phyloP scores from a whole-genome alignment of 64 coral and sea anemone genomes.

The Anthopleura sola region DNA sequence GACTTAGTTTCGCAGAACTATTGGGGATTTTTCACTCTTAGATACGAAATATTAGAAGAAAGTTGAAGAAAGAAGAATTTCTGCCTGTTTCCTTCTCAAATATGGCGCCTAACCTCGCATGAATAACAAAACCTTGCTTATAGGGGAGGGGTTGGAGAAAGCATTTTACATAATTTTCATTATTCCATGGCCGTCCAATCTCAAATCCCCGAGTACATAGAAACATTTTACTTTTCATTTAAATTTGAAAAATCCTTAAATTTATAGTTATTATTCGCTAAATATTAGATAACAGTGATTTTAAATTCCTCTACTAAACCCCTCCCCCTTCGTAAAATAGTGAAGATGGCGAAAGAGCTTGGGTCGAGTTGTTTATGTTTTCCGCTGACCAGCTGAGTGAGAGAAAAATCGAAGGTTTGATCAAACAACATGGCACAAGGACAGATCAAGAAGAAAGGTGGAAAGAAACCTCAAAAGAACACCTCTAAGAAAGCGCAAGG shows the following conservation, averaged over 20 bases:
- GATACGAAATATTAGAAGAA: neutral
- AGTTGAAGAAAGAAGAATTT: neutral
- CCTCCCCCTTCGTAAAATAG: neutral
- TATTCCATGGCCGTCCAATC: neutral
- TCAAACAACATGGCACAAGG: constrained; percentile 67
- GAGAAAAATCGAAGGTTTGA: neutral
- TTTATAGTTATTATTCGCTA: neutral
- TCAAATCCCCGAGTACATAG: neutral
- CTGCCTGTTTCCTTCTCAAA: neutral
- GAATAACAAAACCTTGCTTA: neutral
- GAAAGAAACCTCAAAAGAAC: constrained; percentile 39
- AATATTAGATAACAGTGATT: neutral
- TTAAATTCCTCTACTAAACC: neutral
- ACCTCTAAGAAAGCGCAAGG: constrained; percentile 65
- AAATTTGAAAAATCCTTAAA: neutral
- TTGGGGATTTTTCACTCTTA: neutral
- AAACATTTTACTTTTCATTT: neutral
- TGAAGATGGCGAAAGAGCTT: neutral
- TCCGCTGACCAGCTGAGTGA: constrained; percentile 15
- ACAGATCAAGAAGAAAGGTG: constrained; percentile 77
- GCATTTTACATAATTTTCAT: neutral
- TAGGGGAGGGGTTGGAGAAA: neutral
- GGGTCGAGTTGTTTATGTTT: constrained; percentile 12
- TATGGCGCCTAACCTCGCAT: neutral
- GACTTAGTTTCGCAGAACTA: neutral